Evolutionary conservation across 2,888 invertebrate species (phyloP).

Genomic region (Tenthredo scrophulariae): DNA sequence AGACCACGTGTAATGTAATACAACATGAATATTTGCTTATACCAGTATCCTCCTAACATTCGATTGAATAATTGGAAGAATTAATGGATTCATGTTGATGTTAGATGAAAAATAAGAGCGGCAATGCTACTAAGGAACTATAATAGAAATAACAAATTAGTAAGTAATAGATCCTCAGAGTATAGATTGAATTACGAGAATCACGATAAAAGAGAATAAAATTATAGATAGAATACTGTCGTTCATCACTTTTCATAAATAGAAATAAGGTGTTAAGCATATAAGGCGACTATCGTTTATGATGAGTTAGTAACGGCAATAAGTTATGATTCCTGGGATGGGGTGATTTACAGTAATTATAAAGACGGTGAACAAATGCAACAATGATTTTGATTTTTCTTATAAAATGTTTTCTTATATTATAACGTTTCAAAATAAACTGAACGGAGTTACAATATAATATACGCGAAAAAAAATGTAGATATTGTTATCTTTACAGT

Average conservation of each 20-base stretch:
- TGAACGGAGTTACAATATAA: constrained; percentile 74
- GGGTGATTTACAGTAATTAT: constrained; percentile 27
- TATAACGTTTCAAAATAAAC: constrained; percentile 76
- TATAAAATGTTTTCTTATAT: constrained; percentile 77
- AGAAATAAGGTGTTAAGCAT: background rate
- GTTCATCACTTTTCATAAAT: background rate
- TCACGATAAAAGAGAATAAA: background rate
- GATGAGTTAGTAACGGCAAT: background rate
- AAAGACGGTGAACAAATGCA: constrained; percentile 36
- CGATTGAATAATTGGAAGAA: background rate
- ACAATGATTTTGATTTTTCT: constrained; percentile 58
- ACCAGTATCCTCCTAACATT: background rate
- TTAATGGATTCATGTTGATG: background rate
- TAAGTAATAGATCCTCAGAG: background rate
- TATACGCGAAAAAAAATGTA: constrained; percentile 75
- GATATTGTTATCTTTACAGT: constrained; percentile 73
- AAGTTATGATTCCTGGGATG: constrained; percentile 39
- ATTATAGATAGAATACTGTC: constrained; percentile 16
- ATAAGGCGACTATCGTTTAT: background rate
- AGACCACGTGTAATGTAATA: background rate
- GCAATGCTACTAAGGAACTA: constrained; percentile 1
- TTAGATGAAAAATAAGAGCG: background rate
- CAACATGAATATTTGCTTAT: background rate
- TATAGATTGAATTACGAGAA: background rate
- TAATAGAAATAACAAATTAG: constrained; percentile 1